phyloP scores from a whole-genome alignment of 1,140 invertebrate species.

The Cherax destructor region DNA sequence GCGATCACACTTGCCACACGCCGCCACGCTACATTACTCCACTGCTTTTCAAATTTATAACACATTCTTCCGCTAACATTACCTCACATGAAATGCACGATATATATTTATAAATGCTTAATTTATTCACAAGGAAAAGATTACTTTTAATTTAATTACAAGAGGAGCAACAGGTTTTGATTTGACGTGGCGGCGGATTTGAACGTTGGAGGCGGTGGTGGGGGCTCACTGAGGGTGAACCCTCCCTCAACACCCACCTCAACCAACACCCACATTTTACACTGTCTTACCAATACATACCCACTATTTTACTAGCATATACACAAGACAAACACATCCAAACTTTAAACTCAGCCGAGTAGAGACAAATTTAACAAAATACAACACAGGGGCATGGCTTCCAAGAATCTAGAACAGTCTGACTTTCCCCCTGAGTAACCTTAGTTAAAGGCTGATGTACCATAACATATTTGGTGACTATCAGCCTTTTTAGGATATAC shows the following conservation, averaged over 20 bases:
- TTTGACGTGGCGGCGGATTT: conserved; percentile 8
- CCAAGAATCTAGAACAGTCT: not conserved
- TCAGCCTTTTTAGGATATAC: not conserved
- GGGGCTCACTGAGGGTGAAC: not conserved
- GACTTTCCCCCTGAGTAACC: not conserved
- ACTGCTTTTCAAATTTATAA: not conserved
- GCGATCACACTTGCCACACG: not conserved
- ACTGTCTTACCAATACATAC: not conserved
- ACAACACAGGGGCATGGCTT: not conserved
- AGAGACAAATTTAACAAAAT: not conserved
- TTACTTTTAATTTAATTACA: not conserved
- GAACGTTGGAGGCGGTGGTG: conserved; percentile 4
- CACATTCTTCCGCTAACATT: too few relatives aligned
- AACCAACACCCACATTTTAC: not conserved
- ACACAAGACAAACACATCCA: too few relatives aligned
- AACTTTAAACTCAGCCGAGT: too few relatives aligned
- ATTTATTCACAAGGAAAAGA: not conserved
- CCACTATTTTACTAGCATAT: not conserved
- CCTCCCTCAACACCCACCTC: not conserved
- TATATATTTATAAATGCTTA: not conserved
- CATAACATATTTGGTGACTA: not conserved
- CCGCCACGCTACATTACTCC: not conserved
- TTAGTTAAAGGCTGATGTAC: not conserved
- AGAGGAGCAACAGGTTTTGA: not conserved
- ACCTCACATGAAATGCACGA: too few relatives aligned